A percentile compares a stretch with the other conserved stretches of the same genome.
phyloP scores from a whole-genome alignment of 2,113 vertebrate genomes.

The Aplodontia rufa region DNA sequence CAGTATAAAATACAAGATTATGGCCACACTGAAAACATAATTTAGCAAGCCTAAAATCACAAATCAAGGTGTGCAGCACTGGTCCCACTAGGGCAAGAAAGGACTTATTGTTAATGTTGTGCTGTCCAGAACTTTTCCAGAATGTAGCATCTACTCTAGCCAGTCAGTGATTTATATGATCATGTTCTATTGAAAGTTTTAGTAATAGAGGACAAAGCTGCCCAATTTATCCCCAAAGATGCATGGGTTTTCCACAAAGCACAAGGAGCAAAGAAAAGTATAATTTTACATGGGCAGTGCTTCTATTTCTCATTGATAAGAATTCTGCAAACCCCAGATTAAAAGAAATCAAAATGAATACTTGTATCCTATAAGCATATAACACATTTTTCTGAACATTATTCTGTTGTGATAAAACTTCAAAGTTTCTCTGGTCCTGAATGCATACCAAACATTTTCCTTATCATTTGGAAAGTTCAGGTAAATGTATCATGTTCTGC shows the following conservation, averaged over 20 bases:
- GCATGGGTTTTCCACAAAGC: not conserved
- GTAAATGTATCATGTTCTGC: slow-evolving; percentile 1
- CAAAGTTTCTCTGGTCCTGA: slow-evolving; percentile 48
- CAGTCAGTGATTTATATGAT: not conserved
- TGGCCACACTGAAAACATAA: not conserved
- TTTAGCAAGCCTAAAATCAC: not conserved
- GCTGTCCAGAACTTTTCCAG: not conserved
- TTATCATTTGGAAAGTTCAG: slow-evolving; percentile 54
- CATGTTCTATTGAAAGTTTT: not conserved
- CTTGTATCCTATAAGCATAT: slow-evolving; percentile 22
- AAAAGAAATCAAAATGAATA: slow-evolving; percentile 17
- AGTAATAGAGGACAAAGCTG: not conserved
- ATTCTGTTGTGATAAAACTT: slow-evolving; percentile 37
- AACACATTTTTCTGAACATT: slow-evolving; percentile 24
- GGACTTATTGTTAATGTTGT: not conserved
- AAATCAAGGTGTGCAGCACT: not conserved
- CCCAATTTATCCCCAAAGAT: not conserved
- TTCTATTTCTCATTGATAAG: slow-evolving; percentile 20
- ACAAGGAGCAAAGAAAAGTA: not conserved
- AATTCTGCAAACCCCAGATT: slow-evolving; percentile 13
- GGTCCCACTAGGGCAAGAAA: not conserved
- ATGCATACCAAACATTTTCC: slow-evolving; percentile 38
- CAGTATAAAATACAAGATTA: not conserved
- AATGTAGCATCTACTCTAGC: not conserved
- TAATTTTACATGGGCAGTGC: not conserved